Evolutionary conservation across 2,888 invertebrate species (phyloP), one percentile per base, ranked within the genome.

Genomic region (Polydrusus cervinus): DNA sequence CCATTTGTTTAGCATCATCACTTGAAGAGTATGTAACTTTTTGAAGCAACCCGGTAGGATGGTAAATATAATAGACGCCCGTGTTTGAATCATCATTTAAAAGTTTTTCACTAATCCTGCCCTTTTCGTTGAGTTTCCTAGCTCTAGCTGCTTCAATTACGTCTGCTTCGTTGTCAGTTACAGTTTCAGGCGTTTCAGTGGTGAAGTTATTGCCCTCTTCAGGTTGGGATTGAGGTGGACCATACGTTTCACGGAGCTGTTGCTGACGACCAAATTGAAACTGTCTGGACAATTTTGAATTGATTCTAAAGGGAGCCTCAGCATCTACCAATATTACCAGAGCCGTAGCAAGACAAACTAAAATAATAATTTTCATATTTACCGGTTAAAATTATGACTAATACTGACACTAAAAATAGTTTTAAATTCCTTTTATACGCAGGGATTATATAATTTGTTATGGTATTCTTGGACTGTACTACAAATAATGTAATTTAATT

Each of bases 61-160:
- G 87, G 45, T 92, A 89, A 9, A 93, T 88, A 84, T 91, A 92
- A 84, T 93, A 93, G 34, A 90, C 89, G 8, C 92, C 92, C 79
- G 89, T 82, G n/a, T 38, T 30, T 53, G 20, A 6, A 30, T 16
- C n/a, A 0, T 64, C 25, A 14, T 30, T 11, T 3, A 14, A 5
- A 8, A 60, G n/a, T 34, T 66, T 67, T 10, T 45, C 80, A 10
- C 69, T 62, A 20, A 7, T 30, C 6, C 11, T 71, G 14, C 73
- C 14, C 49, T 74, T 70, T 61, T 71, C 75, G 34, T 71, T 72
- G 20, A 70, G 64, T 45, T 75, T 75, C 18, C 57, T 75, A 8
- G 70, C 49, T 60, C 74, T 49, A 14, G 30, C 8, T n/a, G 20
- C 51, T 18, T 70, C 65, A 64, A 65, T 76, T n/a, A 57, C 49